Base-by-base conservation (phyloP, 2,888 invertebrate species). In the Liodrosophila aerea region DNA sequence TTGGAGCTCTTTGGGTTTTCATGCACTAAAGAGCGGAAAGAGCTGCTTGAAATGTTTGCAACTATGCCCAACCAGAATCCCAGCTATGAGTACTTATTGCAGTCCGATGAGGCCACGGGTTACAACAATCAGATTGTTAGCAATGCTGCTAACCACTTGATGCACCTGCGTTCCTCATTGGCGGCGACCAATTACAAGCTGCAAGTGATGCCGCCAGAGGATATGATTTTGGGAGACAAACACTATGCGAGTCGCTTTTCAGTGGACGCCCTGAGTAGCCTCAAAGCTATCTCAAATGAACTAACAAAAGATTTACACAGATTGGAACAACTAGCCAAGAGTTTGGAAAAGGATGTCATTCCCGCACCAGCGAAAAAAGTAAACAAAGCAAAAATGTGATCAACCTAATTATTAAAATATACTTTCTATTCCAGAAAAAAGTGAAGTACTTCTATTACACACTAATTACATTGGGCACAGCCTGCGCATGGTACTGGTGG, bases 241-340 rank as follows among this genome's bases (percentile, higher is more conserved):
- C 75, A 80, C n/a, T 90, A 87, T 62, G 89, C 89, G 0, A 90
- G 90, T 49, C 82, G 87, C 39, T 88, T 88, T 51, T 88, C 89
- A 0, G 33, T 89, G n/a, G 87, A 89, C 31, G 88, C 90, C 0
- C 43, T 90, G 1, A 73, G 76, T n/a, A 89, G 89, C 41, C 61
- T 89, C 2, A 73, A 83, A 22, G 65, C 72, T 0, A 73, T 85
- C 2, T 75, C 89, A 0, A 73, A 83, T 12, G 88, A 88, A 40
- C 77, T 89, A 16, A 76, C 80, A 4, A 64, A 75, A 30, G 85
- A 88, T 41, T 56, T 90, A 1, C 60, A 62, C 2, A 76, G 76
- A 7, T 59, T 89, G 2, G 81, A 85, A 3, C 66, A 76, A 45
- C 72, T 88, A 7, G 51, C 64, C 11, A 37, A 41, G 7, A 49